Conservation (phyloP, 2,113 vertebrate genomes). For the Paracanthobrama guichenoti region DNA sequence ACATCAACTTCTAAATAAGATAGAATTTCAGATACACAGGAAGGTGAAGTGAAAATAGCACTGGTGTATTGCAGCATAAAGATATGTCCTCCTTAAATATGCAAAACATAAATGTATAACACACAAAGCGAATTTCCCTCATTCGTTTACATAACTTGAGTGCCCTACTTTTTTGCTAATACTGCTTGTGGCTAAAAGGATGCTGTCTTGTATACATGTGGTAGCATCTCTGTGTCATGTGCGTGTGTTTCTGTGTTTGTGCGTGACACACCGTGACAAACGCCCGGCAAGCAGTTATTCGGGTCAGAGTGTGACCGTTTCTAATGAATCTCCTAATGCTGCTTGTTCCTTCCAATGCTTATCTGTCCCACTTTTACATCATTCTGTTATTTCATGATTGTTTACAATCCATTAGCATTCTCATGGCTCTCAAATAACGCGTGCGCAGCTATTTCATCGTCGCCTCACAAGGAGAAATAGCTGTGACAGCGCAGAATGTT, state of each 20-base stretch:
- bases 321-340: constrained; percentile 50
- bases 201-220: neutral
- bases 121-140: neutral
- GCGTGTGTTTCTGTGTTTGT: neutral
- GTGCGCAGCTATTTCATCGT: constrained; percentile 38
- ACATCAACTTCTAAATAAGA: neutral
- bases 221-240: neutral
- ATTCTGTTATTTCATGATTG: constrained; percentile 49
- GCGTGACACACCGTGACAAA: neutral
- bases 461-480: constrained; percentile 47
- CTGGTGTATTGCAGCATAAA: neutral
- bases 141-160: neutral
- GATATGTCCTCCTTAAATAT: neutral
- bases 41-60: neutral
- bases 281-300: constrained; percentile 17
- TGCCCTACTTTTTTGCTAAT: neutral
- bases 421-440: constrained; percentile 44
- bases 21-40: neutral
- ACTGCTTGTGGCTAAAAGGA: neutral
- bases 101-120: neutral
- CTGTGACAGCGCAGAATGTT: constrained; percentile 54
- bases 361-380: constrained; percentile 30
- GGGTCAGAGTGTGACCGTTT: constrained; percentile 40
- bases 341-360: constrained; percentile 45
- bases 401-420: constrained; percentile 60